A percentile compares a stretch with the other conserved stretches of the same genome.
phyloP scores from a whole-genome alignment of 2,888 invertebrate species.

The Drosophila tripunctata region DNA sequence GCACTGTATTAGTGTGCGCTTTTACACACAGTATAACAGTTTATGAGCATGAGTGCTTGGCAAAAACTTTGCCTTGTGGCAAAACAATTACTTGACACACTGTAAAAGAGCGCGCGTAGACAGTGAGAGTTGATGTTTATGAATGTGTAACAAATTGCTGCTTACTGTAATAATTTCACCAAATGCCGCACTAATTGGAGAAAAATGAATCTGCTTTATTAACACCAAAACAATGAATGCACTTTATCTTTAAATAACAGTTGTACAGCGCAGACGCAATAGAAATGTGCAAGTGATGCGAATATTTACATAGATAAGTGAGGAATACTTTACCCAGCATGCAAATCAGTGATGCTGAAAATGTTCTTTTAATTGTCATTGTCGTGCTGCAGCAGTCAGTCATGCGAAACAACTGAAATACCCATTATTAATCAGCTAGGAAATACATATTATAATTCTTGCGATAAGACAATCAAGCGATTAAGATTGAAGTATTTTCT shows the following conservation, averaged over 20 bases:
- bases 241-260: constrained; percentile 16
- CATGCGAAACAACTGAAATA: constrained; percentile 14
- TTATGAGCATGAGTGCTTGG: no score
- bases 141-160: constrained; percentile 6
- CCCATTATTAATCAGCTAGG: constrained; percentile 17
- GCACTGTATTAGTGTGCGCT: no score
- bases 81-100: neutral
- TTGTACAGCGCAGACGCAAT: constrained; percentile 43
- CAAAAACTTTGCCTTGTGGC: neutral
- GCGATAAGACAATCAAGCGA: constrained; percentile 37
- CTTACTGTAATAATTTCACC: neutral
- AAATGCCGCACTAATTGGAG: constrained; percentile 1
- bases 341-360: constrained; percentile 18
- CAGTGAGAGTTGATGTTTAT: constrained; percentile 29
- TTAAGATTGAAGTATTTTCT: constrained; percentile 34
- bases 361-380: constrained; percentile 28
- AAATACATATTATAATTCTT: constrained; percentile 5
- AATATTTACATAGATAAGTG: neutral
- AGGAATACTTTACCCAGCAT: constrained; percentile 39
- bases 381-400: constrained; percentile 10
- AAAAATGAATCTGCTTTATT: constrained; percentile 9
- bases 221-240: constrained; percentile 23
- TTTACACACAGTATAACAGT: no score
- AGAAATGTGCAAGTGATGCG: constrained; percentile 37
- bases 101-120: neutral